Conservation (phyloP, 2,113 vertebrate genomes). For the Brachyistius frenatus region DNA sequence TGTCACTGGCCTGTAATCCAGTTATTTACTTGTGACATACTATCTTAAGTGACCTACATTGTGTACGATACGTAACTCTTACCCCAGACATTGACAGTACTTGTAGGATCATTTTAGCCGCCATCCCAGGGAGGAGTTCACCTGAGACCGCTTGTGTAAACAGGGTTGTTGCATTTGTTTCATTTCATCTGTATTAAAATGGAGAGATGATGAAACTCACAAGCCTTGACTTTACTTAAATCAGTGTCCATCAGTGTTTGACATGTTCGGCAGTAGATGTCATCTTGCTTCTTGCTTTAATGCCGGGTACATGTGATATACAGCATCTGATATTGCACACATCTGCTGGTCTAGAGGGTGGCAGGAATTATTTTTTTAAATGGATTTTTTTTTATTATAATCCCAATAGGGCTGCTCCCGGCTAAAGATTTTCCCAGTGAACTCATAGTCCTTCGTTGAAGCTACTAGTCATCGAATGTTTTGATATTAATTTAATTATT, state of each 20-base stretch:
- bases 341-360: neutral
- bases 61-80: slow-evolving; percentile 83
- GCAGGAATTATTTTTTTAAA: slow-evolving; percentile 6
- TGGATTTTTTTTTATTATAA: slow-evolving; percentile 26
- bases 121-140: slow-evolving; percentile 74
- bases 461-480: too few relatives aligned
- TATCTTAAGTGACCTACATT: slow-evolving; percentile 83
- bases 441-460: too few relatives aligned
- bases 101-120: slow-evolving; percentile 79
- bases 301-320: neutral
- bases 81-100: slow-evolving; percentile 77
- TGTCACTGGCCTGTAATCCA: slow-evolving; percentile 78
- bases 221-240: slow-evolving; percentile 77
- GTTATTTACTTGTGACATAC: slow-evolving; percentile 82
- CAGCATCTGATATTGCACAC: neutral
- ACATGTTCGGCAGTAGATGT: neutral
- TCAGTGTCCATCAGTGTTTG: neutral
- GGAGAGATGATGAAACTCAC: slow-evolving; percentile 81
- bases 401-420: neutral
- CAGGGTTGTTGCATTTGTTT: slow-evolving; percentile 87
- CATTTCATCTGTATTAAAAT: slow-evolving; percentile 87
- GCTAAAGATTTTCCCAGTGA: too few relatives aligned
- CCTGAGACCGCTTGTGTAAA: slow-evolving; percentile 81
- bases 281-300: neutral
- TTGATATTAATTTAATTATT: too few relatives aligned